A percentile compares a stretch with the other conserved stretches of the same genome.
phyloP scores from a whole-genome alignment of 2,797 vertebrate species.

The Semotilus atromaculatus region DNA sequence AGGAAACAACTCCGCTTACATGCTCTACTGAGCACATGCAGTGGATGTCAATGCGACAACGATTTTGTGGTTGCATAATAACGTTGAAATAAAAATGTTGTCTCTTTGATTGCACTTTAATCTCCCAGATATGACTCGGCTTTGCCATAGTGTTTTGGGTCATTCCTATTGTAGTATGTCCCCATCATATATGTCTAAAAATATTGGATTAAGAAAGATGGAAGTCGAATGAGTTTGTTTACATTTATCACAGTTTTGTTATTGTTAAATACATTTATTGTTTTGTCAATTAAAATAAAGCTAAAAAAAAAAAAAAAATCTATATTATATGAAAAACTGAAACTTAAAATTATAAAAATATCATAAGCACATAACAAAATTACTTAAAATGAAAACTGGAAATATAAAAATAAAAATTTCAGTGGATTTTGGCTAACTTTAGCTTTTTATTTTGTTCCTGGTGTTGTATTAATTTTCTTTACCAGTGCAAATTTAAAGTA shows the following conservation, averaged over 20 bases:
- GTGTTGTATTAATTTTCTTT: not conserved
- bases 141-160: not conserved
- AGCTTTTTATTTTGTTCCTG: not conserved
- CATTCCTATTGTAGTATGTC: not conserved
- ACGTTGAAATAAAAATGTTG: not conserved
- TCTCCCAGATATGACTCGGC: not conserved
- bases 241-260: not conserved
- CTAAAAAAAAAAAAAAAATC: not conserved
- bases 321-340: not conserved
- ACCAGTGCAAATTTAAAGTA: not conserved
- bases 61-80: conserved; percentile 16
- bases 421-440: not conserved
- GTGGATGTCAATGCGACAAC: conserved; percentile 1
- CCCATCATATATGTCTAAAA: not conserved
- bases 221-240: not conserved
- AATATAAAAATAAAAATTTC: not conserved
- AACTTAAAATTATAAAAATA: not conserved
- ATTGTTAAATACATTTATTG: not conserved
- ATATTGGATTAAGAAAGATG: not conserved
- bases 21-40: conserved; percentile 18
- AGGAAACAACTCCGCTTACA: conserved; percentile 48
- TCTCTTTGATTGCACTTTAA: conserved; percentile 12
- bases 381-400: not conserved
- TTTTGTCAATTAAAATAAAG: not conserved
- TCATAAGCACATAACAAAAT: not conserved